Evolutionary conservation across 2,113 vertebrate species (phyloP).

Genomic region (Atractosteus spatula): DNA sequence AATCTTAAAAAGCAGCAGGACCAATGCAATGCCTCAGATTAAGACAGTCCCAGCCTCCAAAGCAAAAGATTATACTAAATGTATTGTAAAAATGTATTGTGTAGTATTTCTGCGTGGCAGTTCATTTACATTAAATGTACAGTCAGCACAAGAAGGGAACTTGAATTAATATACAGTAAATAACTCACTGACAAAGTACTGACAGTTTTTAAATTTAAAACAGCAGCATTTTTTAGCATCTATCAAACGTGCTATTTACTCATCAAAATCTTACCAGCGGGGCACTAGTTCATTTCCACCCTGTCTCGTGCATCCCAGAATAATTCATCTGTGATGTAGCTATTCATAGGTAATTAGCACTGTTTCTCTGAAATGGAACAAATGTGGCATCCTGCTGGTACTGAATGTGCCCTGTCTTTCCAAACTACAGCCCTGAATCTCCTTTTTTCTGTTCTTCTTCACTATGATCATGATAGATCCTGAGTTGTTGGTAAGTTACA

Average conservation of each 20-base stretch:
- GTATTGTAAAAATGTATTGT: no score
- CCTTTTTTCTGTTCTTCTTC: conserved; percentile 22
- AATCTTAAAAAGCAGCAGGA: no score
- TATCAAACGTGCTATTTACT: not conserved
- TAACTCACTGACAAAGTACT: not conserved
- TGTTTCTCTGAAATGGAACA: conserved; percentile 26
- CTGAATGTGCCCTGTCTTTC: conserved; percentile 24
- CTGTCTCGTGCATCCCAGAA: conserved; percentile 19
- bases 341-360: conserved; percentile 30
- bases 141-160: not conserved
- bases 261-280: not conserved
- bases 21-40: no score
- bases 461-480: conserved; percentile 59
- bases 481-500: conserved; percentile 60
- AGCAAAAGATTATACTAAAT: no score
- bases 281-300: not conserved
- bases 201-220: not conserved
- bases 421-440: conserved; percentile 20
- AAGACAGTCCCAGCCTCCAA: no score
- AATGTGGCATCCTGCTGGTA: conserved; percentile 28
- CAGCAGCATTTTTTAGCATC: not conserved
- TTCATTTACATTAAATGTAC: no score
- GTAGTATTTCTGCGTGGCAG: no score
- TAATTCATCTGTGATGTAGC: conserved; percentile 23
- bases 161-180: no score